Conservation (phyloP, 2,888 invertebrate species). For the Sylvicola fuscatus region DNA sequence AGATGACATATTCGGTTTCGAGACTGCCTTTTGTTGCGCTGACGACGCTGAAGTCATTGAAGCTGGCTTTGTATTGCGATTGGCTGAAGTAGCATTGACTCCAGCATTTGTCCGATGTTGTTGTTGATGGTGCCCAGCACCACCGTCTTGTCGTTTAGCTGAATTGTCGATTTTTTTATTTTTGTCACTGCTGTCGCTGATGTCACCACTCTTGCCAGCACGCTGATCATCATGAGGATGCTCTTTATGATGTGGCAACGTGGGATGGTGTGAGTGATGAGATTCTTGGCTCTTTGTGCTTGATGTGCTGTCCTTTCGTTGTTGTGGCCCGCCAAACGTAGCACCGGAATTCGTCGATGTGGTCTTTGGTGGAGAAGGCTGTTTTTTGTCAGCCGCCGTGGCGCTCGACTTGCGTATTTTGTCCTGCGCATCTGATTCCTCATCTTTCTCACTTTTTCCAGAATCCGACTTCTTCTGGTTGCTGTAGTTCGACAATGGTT, state of each 20-base stretch:
- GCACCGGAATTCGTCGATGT: neutral
- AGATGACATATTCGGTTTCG: too few relatives aligned
- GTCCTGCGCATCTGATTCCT: slow-evolving; percentile 14
- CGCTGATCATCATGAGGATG: neutral
- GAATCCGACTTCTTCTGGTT: too few relatives aligned
- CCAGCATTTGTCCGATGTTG: slow-evolving; percentile 19
- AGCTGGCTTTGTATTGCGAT: too few relatives aligned
- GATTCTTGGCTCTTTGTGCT: slow-evolving; percentile 1
- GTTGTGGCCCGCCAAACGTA: slow-evolving; percentile 4
- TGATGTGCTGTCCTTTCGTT: neutral
- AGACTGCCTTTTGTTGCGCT: too few relatives aligned
- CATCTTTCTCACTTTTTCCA: slow-evolving; percentile 16
- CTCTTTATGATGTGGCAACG: neutral
- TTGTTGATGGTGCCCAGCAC: slow-evolving; percentile 13
- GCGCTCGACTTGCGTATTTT: slow-evolving; percentile 16
- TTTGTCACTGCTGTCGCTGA: neutral
- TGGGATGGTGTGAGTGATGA: neutral
- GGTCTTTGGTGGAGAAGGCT: neutral
- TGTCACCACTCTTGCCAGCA: neutral
- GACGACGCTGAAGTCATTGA: too few relatives aligned
- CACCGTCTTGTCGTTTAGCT: slow-evolving; percentile 6
- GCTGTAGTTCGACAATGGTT: neutral
- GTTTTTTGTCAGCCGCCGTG: too few relatives aligned
- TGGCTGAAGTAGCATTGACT: neutral
- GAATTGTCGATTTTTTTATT: slow-evolving; percentile 1